phyloP scores from a whole-genome alignment of 2,113 vertebrate genomes.

The Halcyon malimbica region DNA sequence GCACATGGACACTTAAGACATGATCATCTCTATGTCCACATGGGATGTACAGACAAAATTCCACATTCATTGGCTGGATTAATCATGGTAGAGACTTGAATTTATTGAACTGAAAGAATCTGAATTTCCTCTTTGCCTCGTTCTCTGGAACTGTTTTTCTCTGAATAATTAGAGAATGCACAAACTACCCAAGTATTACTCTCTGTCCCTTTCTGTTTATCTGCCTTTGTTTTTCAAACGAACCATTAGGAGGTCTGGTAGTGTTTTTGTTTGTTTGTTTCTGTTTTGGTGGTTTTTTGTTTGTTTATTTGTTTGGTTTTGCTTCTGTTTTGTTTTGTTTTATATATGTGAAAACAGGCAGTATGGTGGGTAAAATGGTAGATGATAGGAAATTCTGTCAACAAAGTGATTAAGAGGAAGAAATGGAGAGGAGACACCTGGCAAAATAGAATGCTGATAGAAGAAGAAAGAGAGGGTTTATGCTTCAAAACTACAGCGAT shows the following conservation, averaged over 20 bases:
- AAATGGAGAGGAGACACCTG: not conserved
- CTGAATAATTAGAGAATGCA: not conserved
- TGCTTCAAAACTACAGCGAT: not conserved
- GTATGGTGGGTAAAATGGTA: not conserved
- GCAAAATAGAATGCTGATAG: not conserved
- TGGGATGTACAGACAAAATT: not conserved
- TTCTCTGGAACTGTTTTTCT: not conserved
- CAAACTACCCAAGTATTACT: not conserved
- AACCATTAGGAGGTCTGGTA: not conserved
- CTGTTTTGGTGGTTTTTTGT: not conserved
- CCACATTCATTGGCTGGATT: not conserved
- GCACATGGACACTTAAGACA: accelerated
- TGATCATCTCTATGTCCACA: not conserved
- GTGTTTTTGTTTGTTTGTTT: no score
- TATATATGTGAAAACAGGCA: not conserved
- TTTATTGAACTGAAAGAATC: not conserved
- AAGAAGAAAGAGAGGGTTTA: not conserved
- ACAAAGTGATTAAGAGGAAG: not conserved
- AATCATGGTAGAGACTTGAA: not conserved
- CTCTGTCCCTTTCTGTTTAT: not conserved
- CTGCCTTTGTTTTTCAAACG: not conserved
- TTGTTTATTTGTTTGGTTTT: not conserved
- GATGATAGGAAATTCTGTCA: not conserved
- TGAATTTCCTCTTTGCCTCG: not conserved
- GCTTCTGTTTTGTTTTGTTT: not conserved